Evolutionary conservation across 2,888 invertebrate species (phyloP).

Genomic region (Euzophera pinguis): DNA sequence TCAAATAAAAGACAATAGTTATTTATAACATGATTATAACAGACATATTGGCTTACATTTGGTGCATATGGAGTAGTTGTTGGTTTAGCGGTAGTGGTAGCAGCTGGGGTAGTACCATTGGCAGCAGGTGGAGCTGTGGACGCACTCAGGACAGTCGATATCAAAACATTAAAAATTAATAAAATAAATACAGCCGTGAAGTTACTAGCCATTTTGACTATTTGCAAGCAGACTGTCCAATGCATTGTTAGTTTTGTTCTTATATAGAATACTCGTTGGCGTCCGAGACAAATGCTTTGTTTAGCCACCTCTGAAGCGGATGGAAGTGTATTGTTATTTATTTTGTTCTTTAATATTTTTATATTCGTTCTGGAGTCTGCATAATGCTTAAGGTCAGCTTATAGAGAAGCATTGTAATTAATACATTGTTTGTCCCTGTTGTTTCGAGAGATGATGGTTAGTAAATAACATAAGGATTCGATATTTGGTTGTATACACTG

Average conservation of each 20-base stretch:
- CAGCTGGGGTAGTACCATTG: background rate
- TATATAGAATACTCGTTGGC: conserved; percentile 1
- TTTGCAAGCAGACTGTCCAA: background rate
- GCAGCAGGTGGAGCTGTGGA: background rate
- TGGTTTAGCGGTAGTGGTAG: background rate
- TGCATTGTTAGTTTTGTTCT: background rate
- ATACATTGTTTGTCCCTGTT: no score
- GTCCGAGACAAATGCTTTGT: conserved; percentile 1
- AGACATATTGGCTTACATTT: background rate
- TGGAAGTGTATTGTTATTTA: background rate
- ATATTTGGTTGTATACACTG: no score
- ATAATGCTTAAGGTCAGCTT: no score
- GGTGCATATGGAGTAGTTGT: background rate
- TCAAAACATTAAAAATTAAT: background rate
- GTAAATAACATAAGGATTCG: no score
- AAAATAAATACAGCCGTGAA: background rate
- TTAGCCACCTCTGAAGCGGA: background rate
- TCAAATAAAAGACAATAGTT: no score
- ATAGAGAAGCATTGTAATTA: no score
- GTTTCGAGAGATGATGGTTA: no score
- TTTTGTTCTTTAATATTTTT: background rate
- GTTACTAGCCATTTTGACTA: background rate
- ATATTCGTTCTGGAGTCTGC: no score
- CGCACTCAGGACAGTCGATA: background rate
- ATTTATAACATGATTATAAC: no score